These are phyloP conservation scores for Xerus rutilus DNA, from an alignment of 2,797 vertebrate genomes.

Conservation along the genomic window DNA sequence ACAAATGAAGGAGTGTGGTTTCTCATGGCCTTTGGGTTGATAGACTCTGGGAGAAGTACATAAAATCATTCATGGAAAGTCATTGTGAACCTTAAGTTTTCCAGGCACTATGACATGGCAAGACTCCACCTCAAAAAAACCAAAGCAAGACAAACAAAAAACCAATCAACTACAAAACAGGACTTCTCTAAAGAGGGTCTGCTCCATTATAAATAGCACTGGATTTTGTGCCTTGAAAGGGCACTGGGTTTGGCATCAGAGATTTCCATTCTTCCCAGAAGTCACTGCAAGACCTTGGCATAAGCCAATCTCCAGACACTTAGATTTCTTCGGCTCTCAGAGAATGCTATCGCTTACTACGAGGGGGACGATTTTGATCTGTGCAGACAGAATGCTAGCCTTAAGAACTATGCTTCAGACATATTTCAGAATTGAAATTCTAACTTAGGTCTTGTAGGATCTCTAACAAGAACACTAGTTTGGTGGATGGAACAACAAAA, in stretches of 20 bases:
- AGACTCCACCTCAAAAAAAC: not conserved
- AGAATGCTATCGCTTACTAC: not conserved
- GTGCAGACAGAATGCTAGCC: not conserved
- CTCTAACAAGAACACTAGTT: not conserved
- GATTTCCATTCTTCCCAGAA: not conserved
- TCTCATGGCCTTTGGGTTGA: not conserved
- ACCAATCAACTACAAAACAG: not conserved
- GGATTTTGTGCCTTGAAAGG: not conserved
- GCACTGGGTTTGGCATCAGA: not conserved
- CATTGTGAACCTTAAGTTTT: not conserved
- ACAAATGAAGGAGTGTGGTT: not conserved
- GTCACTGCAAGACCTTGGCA: not conserved
- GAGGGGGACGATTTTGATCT: not conserved
- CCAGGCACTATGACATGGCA: not conserved
- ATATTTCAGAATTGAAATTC: not conserved
- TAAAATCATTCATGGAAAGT: slow-evolving; percentile 6
- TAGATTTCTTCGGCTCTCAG: not conserved
- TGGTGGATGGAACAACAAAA: not conserved
- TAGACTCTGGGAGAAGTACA: not conserved
- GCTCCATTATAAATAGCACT: not conserved
- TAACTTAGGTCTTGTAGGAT: not conserved
- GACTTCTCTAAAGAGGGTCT: not conserved
- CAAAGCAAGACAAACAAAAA: not conserved
- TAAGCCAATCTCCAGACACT: not conserved
- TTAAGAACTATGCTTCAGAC: not conserved